These are phyloP conservation scores for Clostera curtula DNA, from an alignment of 2,888 invertebrate species.

Conservation along the genomic window DNA sequence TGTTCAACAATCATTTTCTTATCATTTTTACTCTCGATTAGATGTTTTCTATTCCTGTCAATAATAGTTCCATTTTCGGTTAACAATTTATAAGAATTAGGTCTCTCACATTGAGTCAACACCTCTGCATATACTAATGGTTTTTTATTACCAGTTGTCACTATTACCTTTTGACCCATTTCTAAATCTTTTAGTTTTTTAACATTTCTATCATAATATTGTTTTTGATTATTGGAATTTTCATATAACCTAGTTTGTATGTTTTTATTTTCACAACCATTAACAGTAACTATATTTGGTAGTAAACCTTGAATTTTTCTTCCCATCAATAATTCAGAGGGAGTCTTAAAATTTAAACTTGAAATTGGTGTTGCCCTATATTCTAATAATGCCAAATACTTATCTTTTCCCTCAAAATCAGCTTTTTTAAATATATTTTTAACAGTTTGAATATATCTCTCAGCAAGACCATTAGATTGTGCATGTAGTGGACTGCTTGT, in stretches of 20 bases:
- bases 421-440: constrained; percentile 9
- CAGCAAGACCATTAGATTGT: constrained; percentile 10
- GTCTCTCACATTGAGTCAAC: not conserved
- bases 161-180: not conserved
- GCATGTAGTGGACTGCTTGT: constrained; percentile 7
- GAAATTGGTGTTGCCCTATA: not conserved
- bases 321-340: constrained; percentile 1
- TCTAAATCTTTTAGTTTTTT: not conserved
- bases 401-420: not conserved
- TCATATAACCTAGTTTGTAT: not conserved
- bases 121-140: not conserved
- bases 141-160: not conserved
- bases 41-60: not conserved
- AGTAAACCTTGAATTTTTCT: constrained; percentile 1
- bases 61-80: not conserved
- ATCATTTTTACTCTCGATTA: not conserved
- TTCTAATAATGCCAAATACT: not conserved
- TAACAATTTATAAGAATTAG: not conserved
- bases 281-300: not conserved
- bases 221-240: not conserved
- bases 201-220: not conserved
- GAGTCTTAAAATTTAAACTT: not conserved
- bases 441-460: constrained; percentile 8
- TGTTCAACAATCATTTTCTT: too few species aligned
- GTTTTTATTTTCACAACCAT: not conserved